These are phyloP conservation scores for Trichomycterus rosablanca DNA, from an alignment of 2,113 vertebrate genomes.

Conservation along the genomic window DNA sequence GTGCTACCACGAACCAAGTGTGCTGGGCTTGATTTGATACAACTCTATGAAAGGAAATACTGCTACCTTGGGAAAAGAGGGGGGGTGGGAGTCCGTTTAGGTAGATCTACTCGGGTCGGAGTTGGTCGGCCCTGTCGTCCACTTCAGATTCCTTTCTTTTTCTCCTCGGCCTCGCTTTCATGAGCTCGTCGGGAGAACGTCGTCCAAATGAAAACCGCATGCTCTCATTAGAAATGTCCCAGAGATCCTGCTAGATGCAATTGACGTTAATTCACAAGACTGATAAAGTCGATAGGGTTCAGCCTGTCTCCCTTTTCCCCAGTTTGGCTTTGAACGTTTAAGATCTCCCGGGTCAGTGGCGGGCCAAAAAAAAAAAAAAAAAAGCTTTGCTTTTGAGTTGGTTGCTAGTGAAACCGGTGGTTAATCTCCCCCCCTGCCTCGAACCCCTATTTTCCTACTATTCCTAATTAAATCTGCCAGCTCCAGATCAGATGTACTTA, in stretches of 20 bases:
- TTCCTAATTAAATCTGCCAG: conserved; percentile 40
- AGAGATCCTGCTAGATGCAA: conserved; percentile 52
- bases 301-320: conserved; percentile 32
- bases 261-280: conserved; percentile 61
- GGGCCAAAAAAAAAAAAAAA: conserved; percentile 56
- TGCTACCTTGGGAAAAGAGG: conserved; percentile 6
- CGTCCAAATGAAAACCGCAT: conserved; percentile 65
- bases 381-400: conserved; percentile 44
- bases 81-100: conserved; percentile 7
- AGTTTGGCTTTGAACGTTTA: conserved; percentile 59
- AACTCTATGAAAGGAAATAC: conserved; percentile 35
- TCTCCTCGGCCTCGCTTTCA: conserved; percentile 32
- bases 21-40: conserved; percentile 38
- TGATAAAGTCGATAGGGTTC: conserved; percentile 56
- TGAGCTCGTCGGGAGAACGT: conserved; percentile 39
- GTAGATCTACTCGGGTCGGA: conserved; percentile 7
- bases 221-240: conserved; percentile 53
- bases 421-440: conserved; percentile 18
- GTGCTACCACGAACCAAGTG: conserved; percentile 16
- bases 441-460: conserved; percentile 16
- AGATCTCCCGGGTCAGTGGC: conserved; percentile 63
- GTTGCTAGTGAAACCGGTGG: conserved; percentile 52
- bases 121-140: conserved; percentile 21
- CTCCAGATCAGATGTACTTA: conserved; percentile 25
- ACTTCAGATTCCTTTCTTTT: conserved; percentile 24